A percentile compares a stretch with the other conserved stretches of the same genome.
These are phyloP conservation scores for Mus pahari DNA, from an alignment of 2,113 vertebrate genomes.

Conservation along the genomic window DNA sequence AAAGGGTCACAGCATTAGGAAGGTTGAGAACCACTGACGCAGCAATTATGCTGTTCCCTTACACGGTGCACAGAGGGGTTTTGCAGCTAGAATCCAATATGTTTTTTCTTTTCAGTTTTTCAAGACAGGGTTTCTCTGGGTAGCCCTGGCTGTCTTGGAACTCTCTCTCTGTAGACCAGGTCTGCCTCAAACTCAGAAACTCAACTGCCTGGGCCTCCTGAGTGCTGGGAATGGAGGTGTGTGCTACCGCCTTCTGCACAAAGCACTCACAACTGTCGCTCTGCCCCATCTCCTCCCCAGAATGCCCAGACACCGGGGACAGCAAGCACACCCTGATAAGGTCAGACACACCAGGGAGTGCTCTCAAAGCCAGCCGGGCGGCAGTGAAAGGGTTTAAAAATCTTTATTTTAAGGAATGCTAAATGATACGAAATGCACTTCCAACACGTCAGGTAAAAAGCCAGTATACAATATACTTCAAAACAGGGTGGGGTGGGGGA, in stretches of 20 bases:
- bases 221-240: no score
- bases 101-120: no score
- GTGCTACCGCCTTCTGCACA: not conserved
- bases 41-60: not conserved
- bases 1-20: not conserved
- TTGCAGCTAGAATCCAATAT: no score
- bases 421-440: not conserved
- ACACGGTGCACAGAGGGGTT: no score
- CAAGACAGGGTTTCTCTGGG: no score
- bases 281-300: not conserved
- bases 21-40: not conserved
- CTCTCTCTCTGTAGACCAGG: no score
- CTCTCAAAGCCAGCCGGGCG: not conserved
- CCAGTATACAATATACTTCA: not conserved
- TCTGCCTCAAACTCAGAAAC: no score
- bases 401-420: conserved; percentile 16
- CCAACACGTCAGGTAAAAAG: not conserved
- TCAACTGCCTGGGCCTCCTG: no score
- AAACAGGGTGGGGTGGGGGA: not conserved
- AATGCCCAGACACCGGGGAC: not conserved
- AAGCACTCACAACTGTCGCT: not conserved
- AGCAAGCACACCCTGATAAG: not conserved
- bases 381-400: not conserved
- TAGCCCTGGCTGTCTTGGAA: no score
- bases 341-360: conserved; percentile 14